Conservation (phyloP, 2,888 invertebrate species). For the Hydroisotoma schaefferi region DNA sequence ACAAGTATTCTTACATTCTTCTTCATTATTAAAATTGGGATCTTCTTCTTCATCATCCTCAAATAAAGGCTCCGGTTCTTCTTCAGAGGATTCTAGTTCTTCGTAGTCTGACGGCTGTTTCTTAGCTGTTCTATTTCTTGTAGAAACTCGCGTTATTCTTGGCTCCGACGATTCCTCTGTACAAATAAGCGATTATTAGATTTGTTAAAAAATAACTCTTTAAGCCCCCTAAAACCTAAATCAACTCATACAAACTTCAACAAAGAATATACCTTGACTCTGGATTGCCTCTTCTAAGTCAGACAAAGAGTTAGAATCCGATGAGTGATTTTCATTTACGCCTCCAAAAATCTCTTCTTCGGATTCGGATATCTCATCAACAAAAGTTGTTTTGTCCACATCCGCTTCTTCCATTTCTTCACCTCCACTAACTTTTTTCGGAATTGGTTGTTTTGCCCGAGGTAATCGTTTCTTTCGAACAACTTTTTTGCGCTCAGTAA, state of each 20-base stretch:
- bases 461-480: background rate
- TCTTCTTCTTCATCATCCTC: conserved; percentile 14
- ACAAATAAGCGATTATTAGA: no score
- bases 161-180: background rate
- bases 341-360: conserved; percentile 7
- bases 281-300: conserved; percentile 2
- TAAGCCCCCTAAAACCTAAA: background rate
- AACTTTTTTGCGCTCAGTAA: background rate
- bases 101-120: conserved; percentile 9
- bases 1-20: conserved; percentile 4
- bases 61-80: background rate
- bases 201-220: background rate
- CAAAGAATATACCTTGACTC: background rate
- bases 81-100: conserved; percentile 9
- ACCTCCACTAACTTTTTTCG: background rate
- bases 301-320: conserved; percentile 10
- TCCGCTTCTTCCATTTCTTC: background rate
- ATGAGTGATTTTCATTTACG: background rate
- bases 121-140: background rate
- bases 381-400: background rate
- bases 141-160: conserved; percentile 2
- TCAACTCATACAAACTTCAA: background rate
- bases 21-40: conserved; percentile 10
- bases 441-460: background rate
- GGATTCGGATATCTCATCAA: background rate